Conservation (phyloP, 2,113 vertebrate species). For the Camelus dromedarius region DNA sequence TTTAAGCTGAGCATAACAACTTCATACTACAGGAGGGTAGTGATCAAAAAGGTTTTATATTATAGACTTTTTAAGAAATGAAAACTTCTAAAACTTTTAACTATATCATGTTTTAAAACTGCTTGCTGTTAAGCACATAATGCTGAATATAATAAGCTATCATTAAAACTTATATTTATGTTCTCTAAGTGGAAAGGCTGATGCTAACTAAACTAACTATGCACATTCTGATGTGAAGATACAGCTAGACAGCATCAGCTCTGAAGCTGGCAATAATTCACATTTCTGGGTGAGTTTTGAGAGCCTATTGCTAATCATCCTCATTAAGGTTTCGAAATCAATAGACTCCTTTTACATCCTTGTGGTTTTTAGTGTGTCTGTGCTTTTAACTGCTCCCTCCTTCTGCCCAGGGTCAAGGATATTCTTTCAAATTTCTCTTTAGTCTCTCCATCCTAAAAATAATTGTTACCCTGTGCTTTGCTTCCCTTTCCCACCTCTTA, state of each 20-base stretch:
- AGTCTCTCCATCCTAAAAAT: background rate
- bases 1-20: background rate
- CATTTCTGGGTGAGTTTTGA: background rate
- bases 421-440: background rate
- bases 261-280: background rate
- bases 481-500: background rate
- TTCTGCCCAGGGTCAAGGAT: background rate
- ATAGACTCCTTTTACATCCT: accelerated
- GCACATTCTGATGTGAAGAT: background rate
- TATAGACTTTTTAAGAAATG: background rate
- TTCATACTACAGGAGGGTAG: background rate
- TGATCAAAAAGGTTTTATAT: background rate
- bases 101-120: background rate
- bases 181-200: background rate
- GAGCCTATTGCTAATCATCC: background rate
- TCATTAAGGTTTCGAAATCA: background rate
- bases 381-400: background rate
- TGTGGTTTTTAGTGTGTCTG: background rate
- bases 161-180: background rate
- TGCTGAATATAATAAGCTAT: background rate
- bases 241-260: background rate
- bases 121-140: background rate
- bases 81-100: background rate
- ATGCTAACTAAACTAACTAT: background rate
- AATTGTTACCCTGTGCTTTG: background rate